A percentile compares a stretch with the other conserved stretches of the same genome.
Evolutionary conservation across 2,888 invertebrate genomes (phyloP).

Genomic region (Podotricha telesiphe): DNA sequence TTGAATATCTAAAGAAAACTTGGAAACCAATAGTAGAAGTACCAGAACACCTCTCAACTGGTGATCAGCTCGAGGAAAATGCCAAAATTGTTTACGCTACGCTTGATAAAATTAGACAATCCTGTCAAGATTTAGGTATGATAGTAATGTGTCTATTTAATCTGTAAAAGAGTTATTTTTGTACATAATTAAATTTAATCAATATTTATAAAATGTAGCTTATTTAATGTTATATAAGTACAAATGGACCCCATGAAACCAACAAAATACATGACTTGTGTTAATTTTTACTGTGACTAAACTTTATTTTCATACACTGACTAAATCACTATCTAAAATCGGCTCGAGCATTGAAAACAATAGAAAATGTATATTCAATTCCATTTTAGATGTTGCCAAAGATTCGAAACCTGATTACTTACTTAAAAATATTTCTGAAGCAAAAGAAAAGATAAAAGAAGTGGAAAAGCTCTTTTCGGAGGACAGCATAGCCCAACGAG

Average conservation of each 20-base stretch:
- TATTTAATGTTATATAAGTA: too few species aligned
- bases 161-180: background rate
- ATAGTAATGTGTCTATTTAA: background rate
- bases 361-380: background rate
- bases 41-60: constrained; percentile 1
- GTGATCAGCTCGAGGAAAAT: constrained; percentile 29
- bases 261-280: too few species aligned
- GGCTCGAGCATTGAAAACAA: too few species aligned
- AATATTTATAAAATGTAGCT: too few species aligned
- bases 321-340: too few species aligned
- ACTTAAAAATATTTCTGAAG: constrained; percentile 32
- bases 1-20: constrained; percentile 21
- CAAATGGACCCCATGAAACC: too few species aligned
- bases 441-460: constrained; percentile 34
- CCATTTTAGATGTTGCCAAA: constrained; percentile 30
- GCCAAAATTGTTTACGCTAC: constrained; percentile 26
- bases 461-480: constrained; percentile 36
- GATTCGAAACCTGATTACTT: constrained; percentile 15
- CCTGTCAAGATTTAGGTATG: constrained; percentile 34
- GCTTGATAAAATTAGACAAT: constrained; percentile 31
- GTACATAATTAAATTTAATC: too few species aligned
- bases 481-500: constrained; percentile 29
- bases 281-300: too few species aligned
- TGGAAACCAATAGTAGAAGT: constrained; percentile 33
- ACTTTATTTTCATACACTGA: too few species aligned